Evolutionary conservation across 2,797 vertebrate genomes (phyloP).

Genomic region (Dryobates pubescens): DNA sequence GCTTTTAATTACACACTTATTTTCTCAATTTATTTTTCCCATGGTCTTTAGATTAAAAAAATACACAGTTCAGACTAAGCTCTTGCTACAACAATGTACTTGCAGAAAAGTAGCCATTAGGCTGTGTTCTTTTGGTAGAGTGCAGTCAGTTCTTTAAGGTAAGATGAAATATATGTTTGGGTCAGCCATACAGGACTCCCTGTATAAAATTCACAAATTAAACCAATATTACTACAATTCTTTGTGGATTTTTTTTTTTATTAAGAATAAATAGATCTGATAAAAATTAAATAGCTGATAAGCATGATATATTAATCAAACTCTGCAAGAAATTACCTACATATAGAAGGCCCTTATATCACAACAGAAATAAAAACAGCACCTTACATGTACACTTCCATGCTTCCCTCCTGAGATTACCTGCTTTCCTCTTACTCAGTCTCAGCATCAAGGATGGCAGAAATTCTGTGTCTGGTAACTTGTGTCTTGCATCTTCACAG

Average conservation of each 20-base stretch:
- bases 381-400: neutral
- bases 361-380: slow-evolving; percentile 31
- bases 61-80: neutral
- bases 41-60: neutral
- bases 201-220: slow-evolving; percentile 15
- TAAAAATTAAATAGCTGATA: slow-evolving; percentile 21
- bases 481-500: neutral
- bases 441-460: neutral
- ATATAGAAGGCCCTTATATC: slow-evolving; percentile 11
- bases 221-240: neutral
- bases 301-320: neutral
- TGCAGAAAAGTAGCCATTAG: neutral
- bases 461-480: neutral
- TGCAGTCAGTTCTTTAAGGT: neutral
- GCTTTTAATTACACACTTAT: neutral
- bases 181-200: neutral
- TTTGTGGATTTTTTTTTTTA: slow-evolving; percentile 42
- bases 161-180: neutral
- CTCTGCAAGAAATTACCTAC: neutral
- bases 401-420: neutral
- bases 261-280: slow-evolving; percentile 58
- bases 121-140: neutral
- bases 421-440: neutral
- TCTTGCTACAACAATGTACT: neutral
- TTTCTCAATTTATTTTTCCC: neutral